These are phyloP conservation scores for Drosophila varians DNA, from an alignment of 1,140 invertebrate genomes.

Conservation along the genomic window DNA sequence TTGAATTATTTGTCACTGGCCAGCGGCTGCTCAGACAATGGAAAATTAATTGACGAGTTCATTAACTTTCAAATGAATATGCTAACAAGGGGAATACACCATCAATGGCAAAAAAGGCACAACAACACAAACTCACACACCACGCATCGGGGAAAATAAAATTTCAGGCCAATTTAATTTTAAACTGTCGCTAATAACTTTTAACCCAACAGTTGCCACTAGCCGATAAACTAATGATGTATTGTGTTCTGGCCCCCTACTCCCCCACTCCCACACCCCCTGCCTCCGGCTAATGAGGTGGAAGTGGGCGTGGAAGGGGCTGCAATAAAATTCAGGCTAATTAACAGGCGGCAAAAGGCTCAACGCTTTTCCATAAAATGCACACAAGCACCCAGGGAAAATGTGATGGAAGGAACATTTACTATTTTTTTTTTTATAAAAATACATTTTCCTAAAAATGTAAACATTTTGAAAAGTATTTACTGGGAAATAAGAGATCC, in stretches of 20 bases:
- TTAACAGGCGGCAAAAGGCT: conserved; percentile 45
- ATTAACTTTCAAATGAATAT: conserved; percentile 76
- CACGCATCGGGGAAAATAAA: too few species aligned
- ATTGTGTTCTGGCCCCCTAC: conserved; percentile 48
- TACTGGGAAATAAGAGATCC: too few species aligned
- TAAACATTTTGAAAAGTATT: too few species aligned
- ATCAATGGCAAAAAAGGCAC: conserved; percentile 24
- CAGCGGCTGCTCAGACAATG: conserved; percentile 64
- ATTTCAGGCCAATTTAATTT: conserved; percentile 66
- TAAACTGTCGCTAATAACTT: conserved; percentile 80
- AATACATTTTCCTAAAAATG: too few species aligned
- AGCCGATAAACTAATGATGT: conserved; percentile 76
- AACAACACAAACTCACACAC: background rate
- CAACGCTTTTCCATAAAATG: conserved; percentile 57
- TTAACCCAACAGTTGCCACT: conserved; percentile 51
- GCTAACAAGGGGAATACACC: conserved; percentile 48
- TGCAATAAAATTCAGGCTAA: conserved; percentile 77
- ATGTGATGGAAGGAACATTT: background rate
- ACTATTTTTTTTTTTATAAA: too few species aligned
- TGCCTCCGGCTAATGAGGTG: conserved; percentile 26
- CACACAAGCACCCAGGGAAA: background rate
- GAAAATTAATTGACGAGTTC: conserved; percentile 77
- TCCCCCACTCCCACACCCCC: too few species aligned
- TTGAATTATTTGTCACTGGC: conserved; percentile 61
- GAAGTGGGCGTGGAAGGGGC: background rate